Conservation (phyloP, 2,113 vertebrate genomes). For the Gadus macrocephalus region DNA sequence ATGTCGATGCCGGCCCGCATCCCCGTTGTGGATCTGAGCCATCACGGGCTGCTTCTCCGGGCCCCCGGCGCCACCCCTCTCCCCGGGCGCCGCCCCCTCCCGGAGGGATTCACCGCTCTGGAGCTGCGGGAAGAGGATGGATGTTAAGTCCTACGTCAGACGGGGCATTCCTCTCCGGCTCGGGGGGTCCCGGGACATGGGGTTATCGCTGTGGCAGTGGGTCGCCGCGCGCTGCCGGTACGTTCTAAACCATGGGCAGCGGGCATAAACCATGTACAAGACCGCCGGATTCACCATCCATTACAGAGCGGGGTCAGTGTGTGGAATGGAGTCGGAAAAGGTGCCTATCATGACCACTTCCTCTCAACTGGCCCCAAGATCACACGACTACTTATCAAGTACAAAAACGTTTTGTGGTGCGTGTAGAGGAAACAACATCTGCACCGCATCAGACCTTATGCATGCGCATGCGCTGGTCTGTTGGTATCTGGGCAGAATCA, state of each 20-base stretch:
- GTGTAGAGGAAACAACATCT: too few species aligned
- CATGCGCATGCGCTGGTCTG: conserved; percentile 3
- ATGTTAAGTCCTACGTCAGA: too few species aligned
- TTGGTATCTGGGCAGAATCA: conserved; percentile 30
- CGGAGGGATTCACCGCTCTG: conserved; percentile 60
- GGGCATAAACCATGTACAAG: too few species aligned
- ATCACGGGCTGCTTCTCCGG: conserved; percentile 72
- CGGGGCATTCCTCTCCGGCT: too few species aligned
- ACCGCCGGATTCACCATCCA: too few species aligned
- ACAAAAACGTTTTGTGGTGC: too few species aligned
- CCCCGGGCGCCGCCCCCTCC: conserved; percentile 54
- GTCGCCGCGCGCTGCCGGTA: not conserved
- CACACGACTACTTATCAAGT: too few species aligned
- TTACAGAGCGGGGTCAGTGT: too few species aligned
- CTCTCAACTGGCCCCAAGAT: too few species aligned
- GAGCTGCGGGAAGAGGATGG: conserved; percentile 63
- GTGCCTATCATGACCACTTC: too few species aligned
- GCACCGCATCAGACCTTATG: conserved; percentile 7
- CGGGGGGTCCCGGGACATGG: conserved; percentile 3
- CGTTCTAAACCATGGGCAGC: too few species aligned
- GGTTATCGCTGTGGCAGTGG: conserved; percentile 19
- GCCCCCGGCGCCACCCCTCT: conserved; percentile 74
- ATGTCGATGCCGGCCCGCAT: conserved; percentile 57
- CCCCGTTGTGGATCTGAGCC: conserved; percentile 84
- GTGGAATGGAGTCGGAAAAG: too few species aligned